phyloP scores from a whole-genome alignment of 2,888 invertebrate species.

The Doris montereyensis region DNA sequence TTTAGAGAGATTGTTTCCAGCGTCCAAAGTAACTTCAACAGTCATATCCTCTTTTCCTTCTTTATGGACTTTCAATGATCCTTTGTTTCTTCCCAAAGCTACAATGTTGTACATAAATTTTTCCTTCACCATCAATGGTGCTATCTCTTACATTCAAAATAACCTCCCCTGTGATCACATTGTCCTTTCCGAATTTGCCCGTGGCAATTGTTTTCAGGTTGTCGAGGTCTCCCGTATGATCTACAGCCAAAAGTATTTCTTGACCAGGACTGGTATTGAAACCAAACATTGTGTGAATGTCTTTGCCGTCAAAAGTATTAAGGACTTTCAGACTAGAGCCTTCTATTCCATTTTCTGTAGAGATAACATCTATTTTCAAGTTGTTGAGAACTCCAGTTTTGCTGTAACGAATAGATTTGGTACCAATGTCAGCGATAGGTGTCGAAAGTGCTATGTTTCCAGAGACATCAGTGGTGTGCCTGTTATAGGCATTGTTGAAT shows the following conservation, averaged over 20 bases:
- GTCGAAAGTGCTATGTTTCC: not conserved
- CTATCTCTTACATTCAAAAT: not conserved
- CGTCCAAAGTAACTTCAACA: not conserved
- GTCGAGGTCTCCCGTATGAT: not conserved
- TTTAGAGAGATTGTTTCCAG: not conserved
- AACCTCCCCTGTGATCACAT: not conserved
- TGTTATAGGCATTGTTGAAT: not conserved
- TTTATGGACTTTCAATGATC: not conserved
- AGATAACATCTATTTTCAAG: no score
- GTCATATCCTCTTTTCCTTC: constrained; percentile 18
- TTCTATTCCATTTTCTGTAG: no score
- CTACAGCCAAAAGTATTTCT: not conserved
- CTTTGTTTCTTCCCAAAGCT: not conserved
- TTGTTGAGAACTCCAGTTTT: constrained; percentile 3
- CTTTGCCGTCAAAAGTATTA: no score
- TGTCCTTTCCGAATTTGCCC: not conserved
- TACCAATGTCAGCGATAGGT: constrained; percentile 2
- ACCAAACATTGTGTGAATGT: no score
- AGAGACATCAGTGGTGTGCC: not conserved
- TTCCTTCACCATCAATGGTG: not conserved
- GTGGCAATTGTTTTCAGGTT: constrained; percentile 15
- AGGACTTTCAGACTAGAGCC: no score
- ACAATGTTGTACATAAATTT: not conserved
- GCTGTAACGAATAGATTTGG: constrained; percentile 1
- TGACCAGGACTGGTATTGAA: no score